Evolutionary conservation across 2,113 vertebrate genomes (phyloP).

Genomic region (Sturnira hondurensis): DNA sequence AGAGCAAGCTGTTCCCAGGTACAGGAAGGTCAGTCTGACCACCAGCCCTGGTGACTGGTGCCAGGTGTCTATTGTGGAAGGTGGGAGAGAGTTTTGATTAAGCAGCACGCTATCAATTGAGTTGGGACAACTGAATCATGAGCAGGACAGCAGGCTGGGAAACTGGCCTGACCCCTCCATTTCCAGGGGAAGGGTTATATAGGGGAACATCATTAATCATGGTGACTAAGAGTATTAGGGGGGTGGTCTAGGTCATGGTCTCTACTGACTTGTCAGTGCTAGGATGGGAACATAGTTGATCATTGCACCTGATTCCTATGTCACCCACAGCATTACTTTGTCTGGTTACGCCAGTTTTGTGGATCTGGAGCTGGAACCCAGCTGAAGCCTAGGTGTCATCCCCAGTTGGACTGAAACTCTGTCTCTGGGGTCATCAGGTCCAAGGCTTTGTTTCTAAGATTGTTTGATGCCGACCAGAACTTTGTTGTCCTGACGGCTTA

Average conservation of each 20-base stretch:
- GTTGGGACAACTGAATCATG: no score
- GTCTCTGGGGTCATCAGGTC: neutral
- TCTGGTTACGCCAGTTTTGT: neutral
- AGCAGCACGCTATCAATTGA: no score
- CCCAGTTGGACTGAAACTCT: neutral
- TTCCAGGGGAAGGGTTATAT: neutral
- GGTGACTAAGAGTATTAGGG: neutral
- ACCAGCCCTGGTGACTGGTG: no score
- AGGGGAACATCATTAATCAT: neutral
- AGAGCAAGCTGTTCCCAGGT: no score
- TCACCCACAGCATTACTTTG: neutral
- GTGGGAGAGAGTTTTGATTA: no score
- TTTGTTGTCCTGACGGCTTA: neutral
- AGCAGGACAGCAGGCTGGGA: no score
- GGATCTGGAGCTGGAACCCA: neutral
- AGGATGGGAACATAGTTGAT: no score
- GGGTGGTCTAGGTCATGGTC: neutral
- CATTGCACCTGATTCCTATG: neutral
- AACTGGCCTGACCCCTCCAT: no score
- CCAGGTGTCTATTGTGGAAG: no score
- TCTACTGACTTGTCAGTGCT: neutral
- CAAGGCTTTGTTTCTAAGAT: no score
- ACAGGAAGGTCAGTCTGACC: no score
- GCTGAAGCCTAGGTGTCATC: neutral
- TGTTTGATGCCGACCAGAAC: neutral